phyloP scores from a whole-genome alignment of 2,888 invertebrate genomes.

The Drosophila colorata region DNA sequence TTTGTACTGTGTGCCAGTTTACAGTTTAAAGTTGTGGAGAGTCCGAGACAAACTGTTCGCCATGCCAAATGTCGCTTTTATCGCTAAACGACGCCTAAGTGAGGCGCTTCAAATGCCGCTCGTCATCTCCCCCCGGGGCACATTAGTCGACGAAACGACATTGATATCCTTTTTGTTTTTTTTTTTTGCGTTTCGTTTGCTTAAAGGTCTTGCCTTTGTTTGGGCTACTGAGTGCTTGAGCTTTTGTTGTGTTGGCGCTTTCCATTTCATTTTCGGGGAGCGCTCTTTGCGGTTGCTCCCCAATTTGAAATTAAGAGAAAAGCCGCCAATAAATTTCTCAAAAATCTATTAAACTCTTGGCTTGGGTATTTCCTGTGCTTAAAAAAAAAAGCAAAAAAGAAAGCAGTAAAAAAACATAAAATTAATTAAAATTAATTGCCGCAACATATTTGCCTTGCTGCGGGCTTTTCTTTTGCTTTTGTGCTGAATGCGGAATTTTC shows the following conservation, averaged over 20 bases:
- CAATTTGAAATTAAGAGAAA: slow-evolving; percentile 55
- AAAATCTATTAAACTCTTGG: slow-evolving; percentile 51
- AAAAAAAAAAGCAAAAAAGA: not conserved
- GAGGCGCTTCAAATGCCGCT: slow-evolving; percentile 56
- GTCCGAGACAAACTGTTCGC: slow-evolving; percentile 33
- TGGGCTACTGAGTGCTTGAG: slow-evolving; percentile 15
- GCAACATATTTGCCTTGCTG: slow-evolving; percentile 59
- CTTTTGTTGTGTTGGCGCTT: slow-evolving; percentile 42
- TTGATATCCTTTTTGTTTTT: slow-evolving; percentile 61
- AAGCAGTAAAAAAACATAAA: slow-evolving; percentile 41
- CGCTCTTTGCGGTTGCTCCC: slow-evolving; percentile 57
- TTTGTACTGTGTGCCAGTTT: slow-evolving; percentile 43
- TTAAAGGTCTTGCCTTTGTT: slow-evolving; percentile 42
- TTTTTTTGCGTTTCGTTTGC: slow-evolving; percentile 7
- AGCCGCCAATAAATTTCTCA: slow-evolving; percentile 58
- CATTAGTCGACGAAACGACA: slow-evolving; percentile 69
- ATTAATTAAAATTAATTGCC: slow-evolving; percentile 81
- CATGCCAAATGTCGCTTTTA: slow-evolving; percentile 65
- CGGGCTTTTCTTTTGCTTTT: slow-evolving; percentile 21
- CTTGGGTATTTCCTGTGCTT: slow-evolving; percentile 14
- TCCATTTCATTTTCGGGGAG: slow-evolving; percentile 58
- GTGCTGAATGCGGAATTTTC: slow-evolving; percentile 33
- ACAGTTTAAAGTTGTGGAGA: slow-evolving; percentile 68
- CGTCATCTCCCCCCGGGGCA: slow-evolving; percentile 40
- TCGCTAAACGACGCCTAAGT: slow-evolving; percentile 79